Conservation (phyloP, 2,797 vertebrate species). For the Notoglanidium macrostoma region DNA sequence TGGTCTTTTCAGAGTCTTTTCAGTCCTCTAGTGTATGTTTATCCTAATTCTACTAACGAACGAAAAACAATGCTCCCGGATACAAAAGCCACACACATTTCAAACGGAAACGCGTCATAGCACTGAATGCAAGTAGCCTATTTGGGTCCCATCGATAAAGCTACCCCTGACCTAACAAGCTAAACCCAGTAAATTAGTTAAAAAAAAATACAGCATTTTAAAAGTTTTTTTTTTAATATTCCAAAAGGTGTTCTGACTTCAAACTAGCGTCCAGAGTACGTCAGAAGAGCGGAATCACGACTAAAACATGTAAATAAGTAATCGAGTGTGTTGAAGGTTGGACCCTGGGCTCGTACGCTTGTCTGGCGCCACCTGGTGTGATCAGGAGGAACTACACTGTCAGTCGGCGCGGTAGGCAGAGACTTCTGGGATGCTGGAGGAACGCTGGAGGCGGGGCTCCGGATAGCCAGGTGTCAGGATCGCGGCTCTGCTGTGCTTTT, state of each 20-base stretch:
- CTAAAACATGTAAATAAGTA: neutral
- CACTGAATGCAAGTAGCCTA: neutral
- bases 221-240: neutral
- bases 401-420: slow-evolving; percentile 35
- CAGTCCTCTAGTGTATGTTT: no score
- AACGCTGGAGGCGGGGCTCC: slow-evolving; percentile 73
- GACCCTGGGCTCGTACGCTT: neutral
- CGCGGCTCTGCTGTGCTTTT: slow-evolving; percentile 62
- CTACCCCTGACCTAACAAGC: neutral
- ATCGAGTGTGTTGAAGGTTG: neutral
- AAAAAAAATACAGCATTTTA: neutral
- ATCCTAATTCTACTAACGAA: neutral
- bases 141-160: neutral
- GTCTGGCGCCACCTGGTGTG: slow-evolving; percentile 17
- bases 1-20: no score
- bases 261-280: neutral
- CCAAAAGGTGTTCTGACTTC: neutral
- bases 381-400: neutral
- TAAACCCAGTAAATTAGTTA: neutral
- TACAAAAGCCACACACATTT: neutral
- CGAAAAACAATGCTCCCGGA: neutral
- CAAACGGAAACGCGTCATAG: neutral
- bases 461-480: slow-evolving; percentile 73
- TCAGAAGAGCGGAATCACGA: neutral
- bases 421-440: slow-evolving; percentile 72